Conservation (phyloP, 2,797 vertebrate genomes). For the Argya squamiceps region DNA sequence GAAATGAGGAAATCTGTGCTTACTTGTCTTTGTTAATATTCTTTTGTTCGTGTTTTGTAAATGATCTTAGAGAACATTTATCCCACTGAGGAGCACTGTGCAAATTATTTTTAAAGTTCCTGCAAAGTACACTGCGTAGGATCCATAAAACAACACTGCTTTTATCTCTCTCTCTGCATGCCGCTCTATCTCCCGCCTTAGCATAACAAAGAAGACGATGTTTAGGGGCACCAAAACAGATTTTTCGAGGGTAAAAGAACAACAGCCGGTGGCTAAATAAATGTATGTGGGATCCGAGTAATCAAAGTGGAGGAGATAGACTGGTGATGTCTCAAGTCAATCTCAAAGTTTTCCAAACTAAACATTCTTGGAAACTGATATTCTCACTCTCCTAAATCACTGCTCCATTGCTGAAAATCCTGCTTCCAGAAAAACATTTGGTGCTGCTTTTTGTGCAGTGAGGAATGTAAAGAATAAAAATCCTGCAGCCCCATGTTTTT, state of each 20-base stretch:
- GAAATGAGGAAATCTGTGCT: slow-evolving; percentile 27
- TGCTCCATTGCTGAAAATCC: slow-evolving; percentile 23
- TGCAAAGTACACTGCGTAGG: slow-evolving; percentile 15
- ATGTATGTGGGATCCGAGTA: neutral
- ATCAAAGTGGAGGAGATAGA: slow-evolving; percentile 20
- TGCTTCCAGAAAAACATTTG: slow-evolving; percentile 50
- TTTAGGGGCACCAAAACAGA: slow-evolving; percentile 25
- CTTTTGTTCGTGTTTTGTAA: slow-evolving; percentile 9
- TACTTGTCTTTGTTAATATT: slow-evolving; percentile 9
- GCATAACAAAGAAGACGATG: slow-evolving; percentile 32
- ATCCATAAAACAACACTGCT: slow-evolving; percentile 34
- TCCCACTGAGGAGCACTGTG: neutral
- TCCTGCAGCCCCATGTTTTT: neutral
- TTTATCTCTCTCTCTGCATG: slow-evolving; percentile 1
- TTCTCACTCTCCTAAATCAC: slow-evolving; percentile 18
- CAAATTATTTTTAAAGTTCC: slow-evolving; percentile 29
- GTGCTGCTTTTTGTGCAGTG: neutral
- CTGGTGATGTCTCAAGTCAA: neutral
- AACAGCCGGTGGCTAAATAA: slow-evolving; percentile 36
- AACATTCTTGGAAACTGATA: slow-evolving; percentile 51
- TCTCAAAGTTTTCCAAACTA: slow-evolving; percentile 14
- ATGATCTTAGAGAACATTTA: neutral
- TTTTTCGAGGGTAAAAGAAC: slow-evolving; percentile 12
- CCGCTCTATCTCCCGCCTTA: neutral
- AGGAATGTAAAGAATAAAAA: slow-evolving; percentile 42